These are phyloP conservation scores for Automeris io DNA, from an alignment of 2,888 invertebrate genomes.

Conservation along the genomic window DNA sequence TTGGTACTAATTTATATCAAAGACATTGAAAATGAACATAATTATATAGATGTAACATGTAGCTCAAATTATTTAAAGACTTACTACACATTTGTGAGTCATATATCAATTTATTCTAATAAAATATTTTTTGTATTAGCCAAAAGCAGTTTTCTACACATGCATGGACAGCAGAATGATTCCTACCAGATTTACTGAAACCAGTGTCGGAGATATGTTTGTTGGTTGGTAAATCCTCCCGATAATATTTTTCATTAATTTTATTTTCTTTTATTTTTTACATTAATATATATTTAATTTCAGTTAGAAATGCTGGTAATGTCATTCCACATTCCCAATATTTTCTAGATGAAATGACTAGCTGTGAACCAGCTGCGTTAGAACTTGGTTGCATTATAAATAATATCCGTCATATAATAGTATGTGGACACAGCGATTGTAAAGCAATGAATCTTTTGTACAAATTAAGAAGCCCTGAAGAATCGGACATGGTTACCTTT, in stretches of 20 bases:
- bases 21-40: too few species aligned
- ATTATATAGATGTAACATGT: too few species aligned
- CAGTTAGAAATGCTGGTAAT: conserved; percentile 98
- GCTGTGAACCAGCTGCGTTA: conserved; percentile 96
- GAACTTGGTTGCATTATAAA: conserved; percentile 96
- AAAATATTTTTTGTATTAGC: conserved; percentile 73
- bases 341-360: conserved; percentile 90
- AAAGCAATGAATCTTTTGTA: conserved; percentile 97
- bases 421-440: conserved; percentile 98
- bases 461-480: conserved; percentile 86
- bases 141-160: conserved; percentile 97
- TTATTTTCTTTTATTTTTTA: conserved; percentile 8
- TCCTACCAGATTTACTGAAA: conserved; percentile 95
- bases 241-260: conserved; percentile 4
- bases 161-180: conserved; percentile 99
- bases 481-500: conserved; percentile 71
- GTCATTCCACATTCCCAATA: conserved; percentile 94
- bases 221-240: conserved; percentile 80
- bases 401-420: conserved; percentile 93
- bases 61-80: too few species aligned
- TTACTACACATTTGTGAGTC: too few species aligned
- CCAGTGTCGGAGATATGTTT: conserved; percentile 98
- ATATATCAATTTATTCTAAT: neutral
- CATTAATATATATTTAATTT: conserved; percentile 20
- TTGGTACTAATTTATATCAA: too few species aligned